These are phyloP conservation scores for Philopedon plagiatum DNA, from an alignment of 2,888 invertebrate genomes.

Conservation along the genomic window DNA sequence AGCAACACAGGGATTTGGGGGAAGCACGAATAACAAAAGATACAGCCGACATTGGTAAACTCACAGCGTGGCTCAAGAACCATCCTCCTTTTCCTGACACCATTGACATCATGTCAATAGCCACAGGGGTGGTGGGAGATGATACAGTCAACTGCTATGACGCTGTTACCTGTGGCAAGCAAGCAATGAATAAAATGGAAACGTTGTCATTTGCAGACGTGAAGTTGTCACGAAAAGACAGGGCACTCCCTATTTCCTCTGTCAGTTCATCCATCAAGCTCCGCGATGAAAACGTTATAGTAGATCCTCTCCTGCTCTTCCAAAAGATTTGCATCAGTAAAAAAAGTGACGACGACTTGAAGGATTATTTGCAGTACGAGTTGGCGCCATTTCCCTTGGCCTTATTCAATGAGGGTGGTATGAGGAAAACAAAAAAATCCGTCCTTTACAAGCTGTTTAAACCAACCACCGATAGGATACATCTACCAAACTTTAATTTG, in stretches of 20 bases:
- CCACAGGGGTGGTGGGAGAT: conserved; percentile 41
- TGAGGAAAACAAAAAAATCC: conserved; percentile 36
- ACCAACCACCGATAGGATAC: not conserved
- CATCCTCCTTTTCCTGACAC: conserved; percentile 59
- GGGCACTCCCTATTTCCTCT: no score
- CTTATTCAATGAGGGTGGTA: conserved; percentile 21
- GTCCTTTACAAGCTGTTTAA: not conserved
- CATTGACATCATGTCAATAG: conserved; percentile 49
- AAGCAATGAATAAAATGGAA: not conserved
- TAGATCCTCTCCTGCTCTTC: no score
- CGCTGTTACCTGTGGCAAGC: conserved; percentile 43
- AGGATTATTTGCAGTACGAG: conserved; percentile 50
- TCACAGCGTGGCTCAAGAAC: conserved; percentile 53
- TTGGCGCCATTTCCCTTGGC: conserved; percentile 54
- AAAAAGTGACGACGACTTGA: no score
- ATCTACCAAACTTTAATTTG: conserved; percentile 10
- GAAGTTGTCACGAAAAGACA: no score
- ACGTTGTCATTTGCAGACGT: no score
- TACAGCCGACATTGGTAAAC: conserved; percentile 56
- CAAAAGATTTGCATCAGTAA: no score
- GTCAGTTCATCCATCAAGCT: no score
- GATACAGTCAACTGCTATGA: conserved; percentile 34
- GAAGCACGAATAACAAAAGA: conserved; percentile 59
- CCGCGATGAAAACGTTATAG: no score
- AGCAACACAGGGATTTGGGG: conserved; percentile 60